Conservation (phyloP, 2,113 vertebrate genomes). For the Amazona vittata region DNA sequence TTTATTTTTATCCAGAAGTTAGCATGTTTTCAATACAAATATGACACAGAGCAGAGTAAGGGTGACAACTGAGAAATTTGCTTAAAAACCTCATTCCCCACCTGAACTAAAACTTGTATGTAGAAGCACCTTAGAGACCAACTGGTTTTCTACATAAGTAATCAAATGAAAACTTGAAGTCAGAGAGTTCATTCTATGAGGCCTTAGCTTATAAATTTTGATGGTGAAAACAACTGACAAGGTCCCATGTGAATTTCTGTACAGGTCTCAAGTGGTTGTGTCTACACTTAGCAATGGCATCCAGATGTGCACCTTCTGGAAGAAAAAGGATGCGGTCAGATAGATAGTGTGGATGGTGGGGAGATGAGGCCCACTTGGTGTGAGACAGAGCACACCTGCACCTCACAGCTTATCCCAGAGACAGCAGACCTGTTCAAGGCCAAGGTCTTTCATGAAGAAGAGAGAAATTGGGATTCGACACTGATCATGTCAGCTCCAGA, state of each 20-base stretch:
- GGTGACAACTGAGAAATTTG: background rate
- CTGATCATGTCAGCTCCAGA: background rate
- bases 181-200: background rate
- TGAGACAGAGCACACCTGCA: background rate
- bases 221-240: background rate
- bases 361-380: accelerated
- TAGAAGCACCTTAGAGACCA: background rate
- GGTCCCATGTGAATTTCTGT: background rate
- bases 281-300: background rate
- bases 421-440: background rate
- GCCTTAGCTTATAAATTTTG: background rate
- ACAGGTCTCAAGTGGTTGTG: background rate
- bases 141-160: background rate
- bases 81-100: background rate
- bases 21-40: background rate
- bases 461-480: background rate
- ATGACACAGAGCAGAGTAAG: background rate
- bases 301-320: background rate
- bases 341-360: background rate
- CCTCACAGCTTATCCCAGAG: background rate
- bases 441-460: background rate
- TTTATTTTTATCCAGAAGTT: background rate
- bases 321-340: background rate
- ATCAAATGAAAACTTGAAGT: background rate
- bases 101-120: background rate